A percentile compares a stretch with the other conserved stretches of the same genome.
phyloP scores from a whole-genome alignment of 2,797 vertebrate genomes.

The Rousettus madagascariensis region DNA sequence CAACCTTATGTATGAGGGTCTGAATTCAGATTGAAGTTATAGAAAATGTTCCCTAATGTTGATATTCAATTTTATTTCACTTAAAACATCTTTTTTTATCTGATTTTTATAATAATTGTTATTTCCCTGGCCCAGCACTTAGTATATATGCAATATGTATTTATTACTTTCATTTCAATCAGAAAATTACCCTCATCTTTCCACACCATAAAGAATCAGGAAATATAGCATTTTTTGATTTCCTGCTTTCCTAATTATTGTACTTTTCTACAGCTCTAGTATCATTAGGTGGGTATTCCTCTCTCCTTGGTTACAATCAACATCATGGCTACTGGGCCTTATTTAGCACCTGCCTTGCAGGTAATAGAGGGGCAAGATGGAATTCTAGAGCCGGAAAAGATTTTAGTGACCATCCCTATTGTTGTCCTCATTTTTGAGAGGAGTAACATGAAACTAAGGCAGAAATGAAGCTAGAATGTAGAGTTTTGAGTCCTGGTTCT shows the following conservation, averaged over 20 bases:
- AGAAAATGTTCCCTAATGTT: not conserved
- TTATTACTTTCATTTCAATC: slow-evolving; percentile 41
- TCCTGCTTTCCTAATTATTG: not conserved
- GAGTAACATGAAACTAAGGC: not conserved
- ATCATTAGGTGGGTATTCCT: not conserved
- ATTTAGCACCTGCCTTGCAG: not conserved
- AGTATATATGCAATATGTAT: not conserved
- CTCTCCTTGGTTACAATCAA: not conserved
- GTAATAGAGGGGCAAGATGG: not conserved
- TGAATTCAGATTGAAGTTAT: not conserved
- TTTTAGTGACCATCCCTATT: not conserved
- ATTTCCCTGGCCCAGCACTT: not conserved
- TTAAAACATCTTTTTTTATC: not conserved
- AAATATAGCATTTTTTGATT: not conserved
- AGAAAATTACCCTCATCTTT: not conserved
- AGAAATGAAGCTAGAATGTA: not conserved
- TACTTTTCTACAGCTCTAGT: not conserved
- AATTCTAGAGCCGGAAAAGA: not conserved
- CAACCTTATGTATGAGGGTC: too few species aligned
- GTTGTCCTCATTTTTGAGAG: not conserved
- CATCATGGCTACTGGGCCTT: not conserved
- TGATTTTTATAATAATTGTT: not conserved
- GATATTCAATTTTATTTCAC: not conserved
- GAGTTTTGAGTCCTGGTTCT: not conserved
- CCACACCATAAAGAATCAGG: not conserved